These are phyloP conservation scores for Xiphophorus maculatus DNA, from an alignment of 2,113 vertebrate genomes.

Conservation along the genomic window DNA sequence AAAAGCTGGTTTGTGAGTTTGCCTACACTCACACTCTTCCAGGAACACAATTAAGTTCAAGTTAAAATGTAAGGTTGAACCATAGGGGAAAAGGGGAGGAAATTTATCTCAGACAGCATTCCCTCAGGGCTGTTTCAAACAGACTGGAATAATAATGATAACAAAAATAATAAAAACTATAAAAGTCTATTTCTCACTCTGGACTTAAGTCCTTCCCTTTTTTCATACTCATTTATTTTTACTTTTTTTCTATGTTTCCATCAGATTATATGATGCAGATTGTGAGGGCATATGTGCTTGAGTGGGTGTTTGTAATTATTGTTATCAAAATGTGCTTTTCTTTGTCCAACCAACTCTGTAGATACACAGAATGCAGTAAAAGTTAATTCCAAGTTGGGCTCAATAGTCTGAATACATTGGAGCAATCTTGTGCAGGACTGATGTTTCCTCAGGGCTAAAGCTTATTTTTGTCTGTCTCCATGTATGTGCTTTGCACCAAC, in stretches of 20 bases:
- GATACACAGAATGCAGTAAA: slow-evolving; percentile 42
- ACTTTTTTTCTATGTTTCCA: slow-evolving; percentile 46
- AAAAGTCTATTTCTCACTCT: slow-evolving; percentile 52
- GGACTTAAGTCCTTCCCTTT: slow-evolving; percentile 36
- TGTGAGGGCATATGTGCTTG: slow-evolving; percentile 57
- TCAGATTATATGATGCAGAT: slow-evolving; percentile 48
- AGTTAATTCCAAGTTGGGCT: slow-evolving; percentile 21
- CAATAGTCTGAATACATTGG: slow-evolving; percentile 7
- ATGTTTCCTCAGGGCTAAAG: slow-evolving; percentile 12
- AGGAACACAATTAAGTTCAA: slow-evolving; percentile 13
- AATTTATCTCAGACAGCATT: slow-evolving; percentile 14
- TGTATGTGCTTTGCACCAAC: not conserved
- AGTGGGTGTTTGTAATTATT: slow-evolving; percentile 52
- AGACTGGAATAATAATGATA: not conserved
- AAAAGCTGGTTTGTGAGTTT: slow-evolving; percentile 14
- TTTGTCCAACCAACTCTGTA: slow-evolving; percentile 32
- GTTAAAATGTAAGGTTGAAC: slow-evolving; percentile 53
- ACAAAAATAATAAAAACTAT: slow-evolving; percentile 25
- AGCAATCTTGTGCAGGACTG: slow-evolving; percentile 29
- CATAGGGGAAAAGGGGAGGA: slow-evolving; percentile 37
- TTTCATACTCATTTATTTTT: slow-evolving; percentile 52
- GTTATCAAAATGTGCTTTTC: slow-evolving; percentile 51
- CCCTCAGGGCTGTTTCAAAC: slow-evolving; percentile 16
- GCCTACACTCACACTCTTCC: slow-evolving; percentile 9
- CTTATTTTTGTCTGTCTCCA: slow-evolving; percentile 20